Percentiles rank a stretch among this genome's conserved stretches.
Evolutionary conservation across 2,888 invertebrate genomes (phyloP).

Genomic region (Drosophila bunnanda): DNA sequence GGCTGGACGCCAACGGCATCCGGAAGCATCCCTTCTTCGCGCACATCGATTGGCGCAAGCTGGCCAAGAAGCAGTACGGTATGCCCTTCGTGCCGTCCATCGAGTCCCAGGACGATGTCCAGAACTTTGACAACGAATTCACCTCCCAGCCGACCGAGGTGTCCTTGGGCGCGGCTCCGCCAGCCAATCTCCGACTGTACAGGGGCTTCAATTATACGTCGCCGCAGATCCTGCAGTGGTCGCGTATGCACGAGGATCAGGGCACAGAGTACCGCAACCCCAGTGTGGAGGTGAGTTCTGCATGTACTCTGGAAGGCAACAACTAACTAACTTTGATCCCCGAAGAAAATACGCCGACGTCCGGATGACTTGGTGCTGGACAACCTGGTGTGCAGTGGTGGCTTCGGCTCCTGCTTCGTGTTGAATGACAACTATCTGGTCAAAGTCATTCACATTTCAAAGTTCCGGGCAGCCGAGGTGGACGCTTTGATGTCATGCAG

Average conservation of each 20-base stretch:
- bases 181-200: constrained; percentile 93
- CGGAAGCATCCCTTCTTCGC: constrained; percentile 95
- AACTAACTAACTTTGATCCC: not conserved
- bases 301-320: no score
- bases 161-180: constrained; percentile 96
- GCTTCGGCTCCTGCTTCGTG: constrained; percentile 77
- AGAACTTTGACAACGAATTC: constrained; percentile 98
- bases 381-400: constrained; percentile 59
- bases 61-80: constrained; percentile 90
- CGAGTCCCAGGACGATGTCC: constrained; percentile 94
- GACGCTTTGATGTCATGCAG: constrained; percentile 92
- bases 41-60: constrained; percentile 92
- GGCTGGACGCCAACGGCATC: constrained; percentile 94
- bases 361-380: constrained; percentile 72
- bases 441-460: constrained; percentile 77
- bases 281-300: constrained; percentile 60
- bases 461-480: constrained; percentile 87
- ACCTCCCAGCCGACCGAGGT: constrained; percentile 94
- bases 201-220: constrained; percentile 97
- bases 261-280: constrained; percentile 75
- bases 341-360: constrained; percentile 72
- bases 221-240: constrained; percentile 86
- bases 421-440: constrained; percentile 64
- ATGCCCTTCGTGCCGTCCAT: constrained; percentile 97
- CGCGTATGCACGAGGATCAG: constrained; percentile 50